Evolutionary conservation across 2,888 invertebrate genomes (phyloP).

Genomic region (Troides aeacus): DNA sequence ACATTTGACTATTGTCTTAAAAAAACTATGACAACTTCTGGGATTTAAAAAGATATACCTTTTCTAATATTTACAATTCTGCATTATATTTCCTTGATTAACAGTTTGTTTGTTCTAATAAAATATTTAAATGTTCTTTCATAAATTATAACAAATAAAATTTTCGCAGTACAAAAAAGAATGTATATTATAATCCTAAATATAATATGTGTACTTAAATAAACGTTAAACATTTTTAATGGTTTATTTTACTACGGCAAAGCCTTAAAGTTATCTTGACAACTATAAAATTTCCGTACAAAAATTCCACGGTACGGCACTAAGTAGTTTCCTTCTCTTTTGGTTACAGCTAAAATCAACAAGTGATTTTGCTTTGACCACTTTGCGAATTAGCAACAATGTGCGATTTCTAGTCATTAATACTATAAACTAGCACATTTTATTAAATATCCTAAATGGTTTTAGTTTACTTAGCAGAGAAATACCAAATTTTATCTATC

Average conservation of each 20-base stretch:
- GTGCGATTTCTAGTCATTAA: background rate
- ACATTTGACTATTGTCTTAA: too few species aligned
- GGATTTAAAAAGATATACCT: too few species aligned
- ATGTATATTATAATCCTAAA: too few species aligned
- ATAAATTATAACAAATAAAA: too few species aligned
- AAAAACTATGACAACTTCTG: too few species aligned
- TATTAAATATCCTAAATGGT: too few species aligned
- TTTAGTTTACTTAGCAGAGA: background rate
- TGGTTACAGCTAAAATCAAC: constrained; percentile 1
- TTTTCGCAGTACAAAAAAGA: too few species aligned
- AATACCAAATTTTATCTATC: background rate
- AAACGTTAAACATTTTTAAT: background rate
- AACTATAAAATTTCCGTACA: constrained; percentile 12
- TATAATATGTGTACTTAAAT: background rate
- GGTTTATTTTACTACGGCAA: background rate
- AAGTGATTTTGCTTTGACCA: background rate
- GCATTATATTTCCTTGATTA: too few species aligned
- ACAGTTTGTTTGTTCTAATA: too few species aligned
- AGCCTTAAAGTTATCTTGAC: background rate
- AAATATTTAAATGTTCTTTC: too few species aligned
- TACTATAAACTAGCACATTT: too few species aligned
- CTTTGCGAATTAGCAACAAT: background rate
- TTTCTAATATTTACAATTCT: too few species aligned
- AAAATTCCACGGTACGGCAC: background rate
- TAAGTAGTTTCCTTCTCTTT: background rate